A percentile compares a stretch with the other conserved stretches of the same genome.
Conservation (phyloP, 2,797 vertebrate species). For the Cirrhinus molitorella region DNA sequence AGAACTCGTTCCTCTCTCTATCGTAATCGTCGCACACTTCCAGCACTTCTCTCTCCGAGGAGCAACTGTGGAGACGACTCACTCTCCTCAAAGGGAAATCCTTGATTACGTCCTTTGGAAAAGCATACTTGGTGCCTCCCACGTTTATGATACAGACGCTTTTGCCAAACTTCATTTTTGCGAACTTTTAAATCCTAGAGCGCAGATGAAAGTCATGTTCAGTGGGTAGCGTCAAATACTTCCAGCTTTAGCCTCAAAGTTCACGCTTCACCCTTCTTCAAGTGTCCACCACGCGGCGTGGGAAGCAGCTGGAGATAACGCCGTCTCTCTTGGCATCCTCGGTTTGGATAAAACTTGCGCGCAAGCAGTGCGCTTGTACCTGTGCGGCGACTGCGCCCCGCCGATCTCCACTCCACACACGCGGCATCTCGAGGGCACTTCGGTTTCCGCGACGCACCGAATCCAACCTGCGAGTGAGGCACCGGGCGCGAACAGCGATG, state of each 20-base stretch:
- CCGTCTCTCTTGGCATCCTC: constrained; percentile 18
- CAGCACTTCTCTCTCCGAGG: constrained; percentile 87
- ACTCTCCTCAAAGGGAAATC: constrained; percentile 88
- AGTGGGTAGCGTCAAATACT: constrained; percentile 45
- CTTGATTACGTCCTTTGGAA: constrained; percentile 85
- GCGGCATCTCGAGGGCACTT: constrained; percentile 41
- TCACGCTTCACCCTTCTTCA: constrained; percentile 39
- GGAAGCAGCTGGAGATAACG: background rate
- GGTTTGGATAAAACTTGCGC: background rate
- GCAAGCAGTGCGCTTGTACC: constrained; percentile 19
- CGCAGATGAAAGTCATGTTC: constrained; percentile 19
- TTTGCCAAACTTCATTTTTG: constrained; percentile 72
- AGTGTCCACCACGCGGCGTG: constrained; percentile 37
- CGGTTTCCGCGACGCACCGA: constrained; percentile 42
- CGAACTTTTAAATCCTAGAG: constrained; percentile 34
- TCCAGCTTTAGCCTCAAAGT: constrained; percentile 29
- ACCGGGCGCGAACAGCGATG: constrained; percentile 38
- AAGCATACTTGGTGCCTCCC: constrained; percentile 87
- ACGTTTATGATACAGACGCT: constrained; percentile 82
- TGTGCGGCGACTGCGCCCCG: constrained; percentile 24
- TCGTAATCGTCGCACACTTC: constrained; percentile 93
- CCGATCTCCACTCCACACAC: constrained; percentile 37
- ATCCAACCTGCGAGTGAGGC: constrained; percentile 32
- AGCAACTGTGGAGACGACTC: constrained; percentile 87
- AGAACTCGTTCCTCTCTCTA: constrained; percentile 88